phyloP scores from a whole-genome alignment of 2,797 vertebrate genomes.

The Pseudochaenichthys georgianus region DNA sequence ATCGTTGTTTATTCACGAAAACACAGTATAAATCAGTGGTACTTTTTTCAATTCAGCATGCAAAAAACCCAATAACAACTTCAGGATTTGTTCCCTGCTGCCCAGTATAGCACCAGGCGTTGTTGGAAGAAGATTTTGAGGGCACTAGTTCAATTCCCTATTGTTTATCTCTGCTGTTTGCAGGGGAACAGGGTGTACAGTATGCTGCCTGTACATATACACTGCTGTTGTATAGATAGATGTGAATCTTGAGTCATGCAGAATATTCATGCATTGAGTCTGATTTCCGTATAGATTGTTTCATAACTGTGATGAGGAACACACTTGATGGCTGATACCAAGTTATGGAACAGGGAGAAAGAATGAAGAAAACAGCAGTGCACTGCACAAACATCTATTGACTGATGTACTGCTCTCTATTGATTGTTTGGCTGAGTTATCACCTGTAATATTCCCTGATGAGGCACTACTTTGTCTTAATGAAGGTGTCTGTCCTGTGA shows the following conservation, averaged over 20 bases:
- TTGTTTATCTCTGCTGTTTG: constrained; percentile 23
- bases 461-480: constrained; percentile 1
- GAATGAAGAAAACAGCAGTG: not conserved
- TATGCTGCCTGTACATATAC: constrained; percentile 19
- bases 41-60: not conserved
- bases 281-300: constrained; percentile 24
- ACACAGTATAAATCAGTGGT: not conserved
- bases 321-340: constrained; percentile 35
- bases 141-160: not conserved
- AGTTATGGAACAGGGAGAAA: constrained; percentile 9
- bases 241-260: constrained; percentile 9
- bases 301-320: constrained; percentile 9
- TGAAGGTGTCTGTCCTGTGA: constrained; percentile 15
- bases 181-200: constrained; percentile 44
- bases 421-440: constrained; percentile 24
- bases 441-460: constrained; percentile 22
- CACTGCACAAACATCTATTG: not conserved
- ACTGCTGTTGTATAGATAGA: constrained; percentile 20
- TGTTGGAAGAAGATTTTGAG: constrained; percentile 15
- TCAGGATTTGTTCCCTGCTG: constrained; percentile 16
- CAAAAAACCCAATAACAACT: constrained; percentile 33
- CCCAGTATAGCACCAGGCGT: not conserved
- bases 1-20: constrained; percentile 1
- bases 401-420: not conserved
- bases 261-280: constrained; percentile 5